Base-by-base conservation (phyloP, 2,797 vertebrate species). In the Octomys mimax region DNA sequence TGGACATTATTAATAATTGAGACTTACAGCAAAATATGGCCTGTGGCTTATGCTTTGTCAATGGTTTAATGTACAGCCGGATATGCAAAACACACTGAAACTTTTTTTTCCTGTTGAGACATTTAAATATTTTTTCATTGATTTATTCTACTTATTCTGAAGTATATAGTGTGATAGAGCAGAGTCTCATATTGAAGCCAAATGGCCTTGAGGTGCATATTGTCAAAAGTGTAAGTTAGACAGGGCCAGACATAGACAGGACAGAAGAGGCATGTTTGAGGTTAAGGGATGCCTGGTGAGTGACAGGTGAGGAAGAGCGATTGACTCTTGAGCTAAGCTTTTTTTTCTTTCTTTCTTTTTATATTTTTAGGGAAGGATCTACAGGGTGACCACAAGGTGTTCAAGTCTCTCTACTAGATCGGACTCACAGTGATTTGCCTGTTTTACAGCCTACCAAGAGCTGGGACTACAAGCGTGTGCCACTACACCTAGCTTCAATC, bases 1-100 rank as follows among this genome's bases (percentile, higher is more conserved):
- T 83, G 39, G 95, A 42, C 49, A 82, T 66, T n/a, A 26, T 71
- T 61, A 77, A 64, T 61, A 92, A 84, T 80, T 68, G 39, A 87
- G 36, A 39, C 12, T 21, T 71, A 16, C n/a, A 36, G 26, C 85
- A 90, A 95, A 93, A 89, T 87, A 31, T 82, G 61, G 46, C 8
- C 36, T 26, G 14, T 21, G 36, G 39, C 10, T 59, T 89, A 68
- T 24, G 36, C 46, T 52, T 95, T 79, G 18, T 79, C 54, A 89
- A 87, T 64, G 6, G 83, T 59, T 75, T 42, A 68, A 18, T 59
- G 13, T 79, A 46, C 10, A 26, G 54, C 16, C 24, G 91, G 22
- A 88, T 19, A 71, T 64, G 8, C 28, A 87, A 68, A 93, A 61
- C 21, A 68, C 66, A 52, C 5, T 42, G 75, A 83, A 96, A 59